Conservation (phyloP, 2,797 vertebrate genomes). For the Carapus acus region DNA sequence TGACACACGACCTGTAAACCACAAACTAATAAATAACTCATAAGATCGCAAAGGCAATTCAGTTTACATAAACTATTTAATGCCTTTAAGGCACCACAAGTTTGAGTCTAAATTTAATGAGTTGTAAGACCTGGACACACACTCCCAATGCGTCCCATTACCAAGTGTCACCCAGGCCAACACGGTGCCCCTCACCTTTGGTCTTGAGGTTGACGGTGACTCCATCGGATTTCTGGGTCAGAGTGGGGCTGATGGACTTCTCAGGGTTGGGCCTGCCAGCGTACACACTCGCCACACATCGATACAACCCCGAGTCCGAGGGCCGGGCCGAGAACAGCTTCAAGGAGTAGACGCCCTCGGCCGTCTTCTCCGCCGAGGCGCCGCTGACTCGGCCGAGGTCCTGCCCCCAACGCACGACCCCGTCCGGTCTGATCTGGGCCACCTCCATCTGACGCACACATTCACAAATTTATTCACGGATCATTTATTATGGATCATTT, state of each 20-base stretch:
- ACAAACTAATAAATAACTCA: no score
- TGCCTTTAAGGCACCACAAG: no score
- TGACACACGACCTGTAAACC: no score
- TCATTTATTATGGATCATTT: no score
- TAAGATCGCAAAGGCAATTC: no score
- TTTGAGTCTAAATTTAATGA: no score
- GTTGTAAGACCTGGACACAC: no score
- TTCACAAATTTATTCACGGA: no score
- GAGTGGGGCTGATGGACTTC: constrained; percentile 57
- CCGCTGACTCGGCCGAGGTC: constrained; percentile 67
- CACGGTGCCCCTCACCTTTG: constrained; percentile 67
- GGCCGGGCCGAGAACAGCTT: constrained; percentile 72
- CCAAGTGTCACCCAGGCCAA: no score
- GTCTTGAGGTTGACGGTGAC: constrained; percentile 71
- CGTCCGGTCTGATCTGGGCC: constrained; percentile 70
- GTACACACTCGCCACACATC: constrained; percentile 72
- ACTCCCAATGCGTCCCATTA: no score
- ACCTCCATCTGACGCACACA: constrained; percentile 67
- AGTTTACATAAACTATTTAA: no score
- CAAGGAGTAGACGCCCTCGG: constrained; percentile 63
- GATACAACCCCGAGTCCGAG: constrained; percentile 69
- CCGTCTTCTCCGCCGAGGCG: constrained; percentile 73
- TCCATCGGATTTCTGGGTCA: constrained; percentile 73
- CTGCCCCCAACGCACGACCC: constrained; percentile 77
- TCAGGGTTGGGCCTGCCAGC: constrained; percentile 62